Base-by-base conservation (phyloP, 2,113 vertebrate genomes). In the Thamnophis sirtalis region DNA sequence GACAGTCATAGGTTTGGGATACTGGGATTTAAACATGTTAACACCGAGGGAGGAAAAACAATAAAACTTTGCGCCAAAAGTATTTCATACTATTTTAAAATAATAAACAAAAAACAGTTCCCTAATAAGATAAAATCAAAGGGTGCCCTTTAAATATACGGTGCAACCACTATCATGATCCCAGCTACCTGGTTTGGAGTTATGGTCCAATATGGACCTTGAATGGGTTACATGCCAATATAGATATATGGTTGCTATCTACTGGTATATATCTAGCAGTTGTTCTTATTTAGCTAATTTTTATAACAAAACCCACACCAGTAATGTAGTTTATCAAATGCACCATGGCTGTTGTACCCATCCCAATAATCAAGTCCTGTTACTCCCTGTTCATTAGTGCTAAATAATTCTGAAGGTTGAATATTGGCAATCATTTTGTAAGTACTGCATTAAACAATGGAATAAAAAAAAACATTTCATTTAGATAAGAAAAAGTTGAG, bases 11-110 rank as follows among this genome's bases (percentile, higher is more conserved):
- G 93, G 94, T 56, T 92, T 91, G 88, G 89, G 89, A 93, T 94
- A 80, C 0, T 89, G 94, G 95, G 95, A 96, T 94, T 13, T n/a
- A 89, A 96, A 91, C 88, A 87, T 10, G 96, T 89, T 92, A 92
- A 95, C 91, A 89, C 24, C 53, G 91, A 53, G 87, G 88, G 86
- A 43, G 68, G 4, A 33, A 73, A 94, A 88, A 96, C 92, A 93
- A 90, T 68, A 68, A 68, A 22, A 87, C 48, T 86, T 85, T 56
- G 43, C 51, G 92, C 93, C 93, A 90, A 88, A 96, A 95, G 84
- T 92, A 95, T 95, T 94, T 93, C 24, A 89, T 94, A 93, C 87
- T 21, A 88, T 96, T 95, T 26, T 21, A 95, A 93, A 92, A 87
- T 95, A 13, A 68, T 60, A 26, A 51, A 93, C 94, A 21, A 95